phyloP scores from a whole-genome alignment of 2,797 vertebrate genomes.

The Trichosurus vulpecula region DNA sequence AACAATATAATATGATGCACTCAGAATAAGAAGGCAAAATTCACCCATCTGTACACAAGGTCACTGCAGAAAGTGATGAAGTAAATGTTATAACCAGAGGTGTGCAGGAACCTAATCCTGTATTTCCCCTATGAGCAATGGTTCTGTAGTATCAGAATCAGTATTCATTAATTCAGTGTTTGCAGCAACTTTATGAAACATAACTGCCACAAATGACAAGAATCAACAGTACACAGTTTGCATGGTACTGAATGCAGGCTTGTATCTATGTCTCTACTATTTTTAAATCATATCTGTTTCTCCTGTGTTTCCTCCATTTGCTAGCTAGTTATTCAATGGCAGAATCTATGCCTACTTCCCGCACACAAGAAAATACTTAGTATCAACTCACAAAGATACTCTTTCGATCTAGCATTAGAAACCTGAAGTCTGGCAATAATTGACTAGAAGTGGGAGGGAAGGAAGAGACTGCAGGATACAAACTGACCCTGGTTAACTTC shows the following conservation, averaged over 20 bases:
- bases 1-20: not conserved
- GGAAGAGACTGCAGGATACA: not conserved
- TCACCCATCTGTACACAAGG: not conserved
- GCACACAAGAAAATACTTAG: not conserved
- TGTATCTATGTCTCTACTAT: not conserved
- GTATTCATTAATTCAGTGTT: not conserved
- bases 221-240: not conserved
- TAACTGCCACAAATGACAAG: not conserved
- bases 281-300: not conserved
- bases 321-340: not conserved
- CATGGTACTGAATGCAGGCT: not conserved
- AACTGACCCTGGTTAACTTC: not conserved
- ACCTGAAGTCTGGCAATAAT: slow-evolving; percentile 16
- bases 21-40: not conserved
- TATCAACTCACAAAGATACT: not conserved
- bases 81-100: not conserved
- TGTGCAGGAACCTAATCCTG: not conserved
- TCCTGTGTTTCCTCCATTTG: not conserved
- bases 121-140: not conserved
- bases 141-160: not conserved
- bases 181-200: not conserved
- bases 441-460: not conserved
- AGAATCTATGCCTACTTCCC: not conserved
- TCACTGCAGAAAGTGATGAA: not conserved
- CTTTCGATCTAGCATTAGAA: not conserved